A percentile compares a stretch with the other conserved stretches of the same genome.
Conservation (phyloP, 2,888 invertebrate species). For the Deilephila porcellus region DNA sequence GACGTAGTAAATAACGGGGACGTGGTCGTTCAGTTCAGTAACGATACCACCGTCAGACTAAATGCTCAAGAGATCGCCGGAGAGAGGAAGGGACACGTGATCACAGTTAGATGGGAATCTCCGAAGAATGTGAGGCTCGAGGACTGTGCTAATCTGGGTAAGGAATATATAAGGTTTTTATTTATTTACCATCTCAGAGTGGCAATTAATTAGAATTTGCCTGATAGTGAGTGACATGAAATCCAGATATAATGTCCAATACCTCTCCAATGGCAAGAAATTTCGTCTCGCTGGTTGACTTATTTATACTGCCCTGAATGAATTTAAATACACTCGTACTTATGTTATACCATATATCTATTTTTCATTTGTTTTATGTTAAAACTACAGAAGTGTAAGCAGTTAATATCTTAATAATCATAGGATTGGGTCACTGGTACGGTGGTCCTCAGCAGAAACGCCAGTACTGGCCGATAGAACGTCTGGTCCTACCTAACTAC, state of each 20-base stretch:
- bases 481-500: conserved; percentile 76
- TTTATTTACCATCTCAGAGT: background rate
- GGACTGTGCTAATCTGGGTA: conserved; percentile 73
- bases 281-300: too few relatives aligned
- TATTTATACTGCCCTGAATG: too few relatives aligned
- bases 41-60: conserved; percentile 66
- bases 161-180: conserved; percentile 32
- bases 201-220: too few relatives aligned
- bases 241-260: too few relatives aligned
- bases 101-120: conserved; percentile 68
- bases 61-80: conserved; percentile 58
- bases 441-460: conserved; percentile 85
- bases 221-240: too few relatives aligned
- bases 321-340: too few relatives aligned
- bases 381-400: too few relatives aligned
- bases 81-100: conserved; percentile 54
- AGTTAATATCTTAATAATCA: background rate
- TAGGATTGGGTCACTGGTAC: conserved; percentile 85
- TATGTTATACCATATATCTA: too few relatives aligned
- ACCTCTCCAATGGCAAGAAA: too few relatives aligned
- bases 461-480: conserved; percentile 87
- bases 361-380: too few relatives aligned
- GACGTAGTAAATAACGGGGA: conserved; percentile 65
- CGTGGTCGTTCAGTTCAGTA: conserved; percentile 66
- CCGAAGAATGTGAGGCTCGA: conserved; percentile 60